These are phyloP conservation scores for Pseudopodoces humilis DNA, from an alignment of 2,113 vertebrate species.

Conservation along the genomic window DNA sequence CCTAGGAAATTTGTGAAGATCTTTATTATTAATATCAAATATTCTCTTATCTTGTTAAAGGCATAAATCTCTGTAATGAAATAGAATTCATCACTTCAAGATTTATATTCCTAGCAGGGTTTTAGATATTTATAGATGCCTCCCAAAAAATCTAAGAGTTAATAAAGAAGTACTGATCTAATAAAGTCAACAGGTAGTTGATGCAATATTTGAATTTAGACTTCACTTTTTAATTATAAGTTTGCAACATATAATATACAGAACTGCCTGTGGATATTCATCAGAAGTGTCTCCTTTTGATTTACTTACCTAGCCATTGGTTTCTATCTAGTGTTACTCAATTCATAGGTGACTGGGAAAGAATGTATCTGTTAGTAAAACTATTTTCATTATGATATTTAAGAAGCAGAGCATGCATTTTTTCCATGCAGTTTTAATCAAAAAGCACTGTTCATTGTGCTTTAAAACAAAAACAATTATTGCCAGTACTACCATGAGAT, in stretches of 20 bases:
- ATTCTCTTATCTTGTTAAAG: background rate
- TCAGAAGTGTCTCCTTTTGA: slow-evolving; percentile 13
- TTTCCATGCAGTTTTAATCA: slow-evolving; percentile 41
- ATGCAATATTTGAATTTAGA: slow-evolving; percentile 21
- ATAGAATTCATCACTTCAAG: background rate
- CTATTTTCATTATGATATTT: slow-evolving; percentile 25
- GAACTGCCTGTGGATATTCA: background rate
- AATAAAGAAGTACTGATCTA: background rate
- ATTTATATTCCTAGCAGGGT: background rate
- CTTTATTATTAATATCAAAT: slow-evolving; percentile 36
- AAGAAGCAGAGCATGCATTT: background rate
- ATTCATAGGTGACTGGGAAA: slow-evolving; percentile 27
- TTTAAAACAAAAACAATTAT: slow-evolving; percentile 27
- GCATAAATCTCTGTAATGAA: slow-evolving; percentile 6
- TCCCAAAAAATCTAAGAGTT: background rate
- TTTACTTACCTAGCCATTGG: slow-evolving; percentile 29
- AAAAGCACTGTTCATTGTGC: background rate
- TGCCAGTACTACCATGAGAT: slow-evolving; percentile 23
- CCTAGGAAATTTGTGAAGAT: slow-evolving; percentile 1
- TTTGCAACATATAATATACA: background rate
- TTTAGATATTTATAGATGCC: background rate
- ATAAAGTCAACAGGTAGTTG: slow-evolving; percentile 26
- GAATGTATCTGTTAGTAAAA: slow-evolving; percentile 15
- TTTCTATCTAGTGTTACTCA: background rate
- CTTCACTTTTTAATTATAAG: background rate